Evolutionary conservation across 2,888 invertebrate genomes (phyloP).

Genomic region (Trissoscelio sp.): DNA sequence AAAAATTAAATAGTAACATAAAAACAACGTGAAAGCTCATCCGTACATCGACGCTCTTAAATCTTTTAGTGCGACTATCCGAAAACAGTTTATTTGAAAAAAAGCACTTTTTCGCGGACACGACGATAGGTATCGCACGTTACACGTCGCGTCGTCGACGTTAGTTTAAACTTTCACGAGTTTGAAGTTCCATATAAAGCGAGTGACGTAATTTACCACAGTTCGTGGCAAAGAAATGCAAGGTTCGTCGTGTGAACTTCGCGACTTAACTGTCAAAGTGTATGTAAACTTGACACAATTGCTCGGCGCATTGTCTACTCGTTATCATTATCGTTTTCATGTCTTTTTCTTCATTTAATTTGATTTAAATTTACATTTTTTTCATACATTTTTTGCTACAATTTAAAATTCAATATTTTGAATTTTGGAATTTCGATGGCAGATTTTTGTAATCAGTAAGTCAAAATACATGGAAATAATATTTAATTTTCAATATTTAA

Average conservation of each 20-base stretch:
- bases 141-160: slow-evolving; percentile 30
- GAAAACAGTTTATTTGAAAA: slow-evolving; percentile 19
- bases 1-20: not conserved
- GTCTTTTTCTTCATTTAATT: too few species aligned
- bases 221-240: slow-evolving; percentile 35
- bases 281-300: slow-evolving; percentile 33
- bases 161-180: slow-evolving; percentile 41
- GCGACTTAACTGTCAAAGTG: slow-evolving; percentile 35
- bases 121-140: slow-evolving; percentile 27
- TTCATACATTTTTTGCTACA: too few species aligned
- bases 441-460: too few species aligned
- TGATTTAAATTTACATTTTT: too few species aligned
- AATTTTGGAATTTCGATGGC: too few species aligned
- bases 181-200: slow-evolving; percentile 28
- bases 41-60: not conserved
- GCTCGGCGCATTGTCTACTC: not conserved
- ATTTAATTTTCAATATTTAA: too few species aligned
- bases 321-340: slow-evolving; percentile 8
- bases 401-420: too few species aligned
- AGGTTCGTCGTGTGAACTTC: slow-evolving; percentile 15
- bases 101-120: not conserved
- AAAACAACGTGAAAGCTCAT: not conserved
- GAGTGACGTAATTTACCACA: slow-evolving; percentile 24
- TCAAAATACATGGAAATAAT: too few species aligned
- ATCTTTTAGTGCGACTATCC: slow-evolving; percentile 1